These are phyloP conservation scores for Lasius fuliginosus DNA, from an alignment of 2,888 invertebrate species.

Conservation along the genomic window DNA sequence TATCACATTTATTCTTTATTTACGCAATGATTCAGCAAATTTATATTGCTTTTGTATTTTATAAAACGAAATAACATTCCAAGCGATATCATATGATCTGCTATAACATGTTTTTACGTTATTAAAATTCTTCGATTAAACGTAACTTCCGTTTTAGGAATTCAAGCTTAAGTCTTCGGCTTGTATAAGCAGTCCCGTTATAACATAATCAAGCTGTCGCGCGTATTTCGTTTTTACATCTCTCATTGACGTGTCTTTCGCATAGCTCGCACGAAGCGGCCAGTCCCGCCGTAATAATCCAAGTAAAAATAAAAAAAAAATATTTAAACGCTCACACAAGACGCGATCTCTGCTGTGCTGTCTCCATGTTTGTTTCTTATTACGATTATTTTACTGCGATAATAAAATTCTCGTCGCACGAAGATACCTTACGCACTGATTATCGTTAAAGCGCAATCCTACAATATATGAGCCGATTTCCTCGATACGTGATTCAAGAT, in stretches of 20 bases:
- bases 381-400: constrained; percentile 33
- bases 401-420: constrained; percentile 17
- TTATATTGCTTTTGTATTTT: not conserved
- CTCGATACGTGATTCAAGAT: not conserved
- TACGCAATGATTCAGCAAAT: not conserved
- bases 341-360: not conserved
- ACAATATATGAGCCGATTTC: constrained; percentile 12
- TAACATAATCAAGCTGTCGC: constrained; percentile 18
- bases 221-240: constrained; percentile 17
- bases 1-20: not conserved
- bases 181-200: constrained; percentile 31
- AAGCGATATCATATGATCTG: not conserved
- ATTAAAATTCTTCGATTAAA: not conserved
- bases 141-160: not conserved
- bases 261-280: constrained; percentile 1
- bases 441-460: not conserved
- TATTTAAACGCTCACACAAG: not conserved
- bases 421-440: not conserved
- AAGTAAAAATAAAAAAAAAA: not conserved
- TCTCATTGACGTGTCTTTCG: constrained; percentile 13
- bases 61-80: not conserved
- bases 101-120: not conserved
- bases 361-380: not conserved
- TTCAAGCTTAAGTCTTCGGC: not conserved
- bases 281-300: not conserved